These are phyloP conservation scores for Peromyscus californicus DNA, from an alignment of 2,113 vertebrate genomes.

Conservation along the genomic window DNA sequence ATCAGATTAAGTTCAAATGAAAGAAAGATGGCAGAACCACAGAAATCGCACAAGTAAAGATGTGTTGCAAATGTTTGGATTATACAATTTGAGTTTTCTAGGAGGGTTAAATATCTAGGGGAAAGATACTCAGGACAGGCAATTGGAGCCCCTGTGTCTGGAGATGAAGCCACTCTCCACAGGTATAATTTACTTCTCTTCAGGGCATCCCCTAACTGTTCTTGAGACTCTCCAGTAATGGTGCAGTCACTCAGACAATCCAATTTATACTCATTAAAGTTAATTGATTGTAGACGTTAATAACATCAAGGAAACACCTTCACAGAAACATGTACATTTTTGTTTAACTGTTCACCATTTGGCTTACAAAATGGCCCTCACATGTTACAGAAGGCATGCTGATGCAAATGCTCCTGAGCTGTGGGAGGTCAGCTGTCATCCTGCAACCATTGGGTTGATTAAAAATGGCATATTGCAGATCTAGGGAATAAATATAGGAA, in stretches of 20 bases:
- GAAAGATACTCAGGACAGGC: fast-evolving
- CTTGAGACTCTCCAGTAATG: not conserved
- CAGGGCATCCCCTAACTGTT: not conserved
- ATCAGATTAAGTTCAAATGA: not conserved
- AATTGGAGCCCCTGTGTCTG: not conserved
- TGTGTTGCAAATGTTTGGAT: not conserved
- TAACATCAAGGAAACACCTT: not conserved
- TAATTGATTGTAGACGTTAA: not conserved
- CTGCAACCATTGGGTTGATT: not conserved
- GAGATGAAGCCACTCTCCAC: not conserved
- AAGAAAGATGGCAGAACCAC: not conserved
- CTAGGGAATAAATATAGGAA: not conserved
- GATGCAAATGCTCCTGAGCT: not conserved
- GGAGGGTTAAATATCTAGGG: not conserved
- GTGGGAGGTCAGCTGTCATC: not conserved
- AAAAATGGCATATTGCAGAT: not conserved
- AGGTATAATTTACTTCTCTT: not conserved
- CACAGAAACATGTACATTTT: not conserved
- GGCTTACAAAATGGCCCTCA: not conserved
- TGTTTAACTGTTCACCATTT: not conserved
- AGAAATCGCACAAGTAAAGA: not conserved
- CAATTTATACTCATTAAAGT: not conserved
- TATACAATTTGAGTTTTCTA: not conserved
- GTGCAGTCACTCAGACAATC: not conserved
- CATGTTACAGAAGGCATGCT: fast-evolving